Percentiles rank a stretch among this genome's conserved stretches.
These are phyloP conservation scores for Leucozona laternaria DNA, from an alignment of 2,888 invertebrate species.

Conservation along the genomic window DNA sequence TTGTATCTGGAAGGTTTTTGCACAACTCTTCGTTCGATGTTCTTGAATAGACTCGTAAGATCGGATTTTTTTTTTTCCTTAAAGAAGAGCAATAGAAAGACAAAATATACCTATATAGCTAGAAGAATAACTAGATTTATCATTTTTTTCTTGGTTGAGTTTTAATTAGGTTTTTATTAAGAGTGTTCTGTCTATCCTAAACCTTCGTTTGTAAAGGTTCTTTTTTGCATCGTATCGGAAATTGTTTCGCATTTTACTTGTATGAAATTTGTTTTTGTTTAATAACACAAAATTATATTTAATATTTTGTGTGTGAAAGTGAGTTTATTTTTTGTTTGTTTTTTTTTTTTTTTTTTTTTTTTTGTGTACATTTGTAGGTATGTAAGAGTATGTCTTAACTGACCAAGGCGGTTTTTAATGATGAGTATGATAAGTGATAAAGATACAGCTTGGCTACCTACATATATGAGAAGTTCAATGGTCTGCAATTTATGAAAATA, in stretches of 20 bases:
- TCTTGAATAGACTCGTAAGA: slow-evolving; percentile 18
- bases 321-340: background rate
- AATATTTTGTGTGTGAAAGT: background rate
- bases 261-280: background rate
- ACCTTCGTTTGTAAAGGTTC: background rate
- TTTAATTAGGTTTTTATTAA: slow-evolving; percentile 19
- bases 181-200: background rate
- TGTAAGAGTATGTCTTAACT: background rate
- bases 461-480: background rate
- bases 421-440: background rate
- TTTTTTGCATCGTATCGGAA: background rate
- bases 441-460: background rate
- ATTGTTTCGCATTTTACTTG: background rate
- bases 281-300: background rate
- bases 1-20: slow-evolving; percentile 43
- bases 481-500: too few relatives aligned
- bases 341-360: background rate
- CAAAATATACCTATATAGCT: slow-evolving; percentile 2
- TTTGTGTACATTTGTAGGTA: too few relatives aligned
- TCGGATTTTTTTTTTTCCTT: background rate
- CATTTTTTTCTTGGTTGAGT: slow-evolving; percentile 10
- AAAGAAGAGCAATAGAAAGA: slow-evolving; percentile 31
- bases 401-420: background rate
- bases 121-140: slow-evolving; percentile 24
- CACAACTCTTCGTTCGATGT: slow-evolving; percentile 23